Evolutionary conservation across 2,113 vertebrate genomes (phyloP), one percentile per base, ranked within the genome.

Genomic region (Nansenia antarctica): DNA sequence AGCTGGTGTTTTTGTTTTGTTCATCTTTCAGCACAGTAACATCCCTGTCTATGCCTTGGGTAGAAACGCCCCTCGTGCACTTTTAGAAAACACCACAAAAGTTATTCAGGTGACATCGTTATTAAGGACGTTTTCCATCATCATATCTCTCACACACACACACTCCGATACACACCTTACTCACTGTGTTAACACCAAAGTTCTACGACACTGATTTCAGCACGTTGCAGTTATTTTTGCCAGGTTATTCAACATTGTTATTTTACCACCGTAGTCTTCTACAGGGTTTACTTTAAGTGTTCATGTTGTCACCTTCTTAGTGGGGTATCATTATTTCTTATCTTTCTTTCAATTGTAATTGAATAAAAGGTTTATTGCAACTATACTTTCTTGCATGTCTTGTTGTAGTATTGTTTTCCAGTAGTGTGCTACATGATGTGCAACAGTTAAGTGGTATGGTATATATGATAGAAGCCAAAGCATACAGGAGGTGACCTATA

Each of bases 311-410:
- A 63, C 74, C 72, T 70, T 79, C 58, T 70, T 45, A n/a, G n/a
- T n/a, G n/a, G 20, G 11, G 11, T 45, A 9, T 27, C 22, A 34
- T 39, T 3, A 4, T 42, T 18, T 15, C 12, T 47, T 29, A 26
- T 18, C 22, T 34, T 2, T 63, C 61, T 45, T 30, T 63, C 15
- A 49, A 64, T 78, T 67, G 77, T 83, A 89, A n/a, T n/a, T n/a
- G n/a, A n/a, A 87, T 88, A 83, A 87, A 80, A 18, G 69, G 69
- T 79, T 82, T 63, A 87, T 85, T 80, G 61, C 67, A 82, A 79
- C 66, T 5, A 57, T 76, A 61, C 70, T 30, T 54, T 76, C 11
- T 70, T 55, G 82, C 67, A 70, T 63, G 2, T 57, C 30, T 32
- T 55, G 65, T 32, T 55, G 65, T 61, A 14, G 9, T 39, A 42